Conservation (phyloP, 1,140 invertebrate genomes). For the Drosophila mojavensis region DNA sequence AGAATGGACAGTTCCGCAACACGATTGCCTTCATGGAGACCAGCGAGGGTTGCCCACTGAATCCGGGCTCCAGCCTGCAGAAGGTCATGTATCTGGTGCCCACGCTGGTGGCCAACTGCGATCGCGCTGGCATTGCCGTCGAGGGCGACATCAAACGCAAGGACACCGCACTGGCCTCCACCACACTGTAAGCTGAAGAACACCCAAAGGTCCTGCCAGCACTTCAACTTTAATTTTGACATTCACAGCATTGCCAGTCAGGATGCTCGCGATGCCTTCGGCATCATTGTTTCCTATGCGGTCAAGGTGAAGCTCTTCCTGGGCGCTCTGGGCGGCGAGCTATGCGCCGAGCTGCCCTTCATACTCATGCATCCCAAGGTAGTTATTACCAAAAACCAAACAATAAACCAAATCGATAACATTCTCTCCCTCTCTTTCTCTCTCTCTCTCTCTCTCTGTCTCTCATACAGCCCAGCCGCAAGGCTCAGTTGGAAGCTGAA, state of each 20-base stretch:
- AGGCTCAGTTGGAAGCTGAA: conserved; percentile 70
- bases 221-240: conserved; percentile 31
- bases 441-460: background rate
- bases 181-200: conserved; percentile 92
- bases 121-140: conserved; percentile 96
- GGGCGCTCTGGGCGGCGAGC: conserved; percentile 96
- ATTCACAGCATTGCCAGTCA: conserved; percentile 89
- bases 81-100: conserved; percentile 96
- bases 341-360: conserved; percentile 97
- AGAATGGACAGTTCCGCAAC: conserved; percentile 98
- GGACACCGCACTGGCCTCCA: conserved; percentile 97
- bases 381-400: too few relatives aligned
- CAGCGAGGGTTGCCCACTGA: conserved; percentile 95
- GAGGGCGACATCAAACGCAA: conserved; percentile 95
- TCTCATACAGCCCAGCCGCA: conserved; percentile 69
- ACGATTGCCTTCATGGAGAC: conserved; percentile 96
- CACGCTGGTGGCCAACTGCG: conserved; percentile 91
- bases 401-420: background rate
- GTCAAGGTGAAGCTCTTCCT: conserved; percentile 98
- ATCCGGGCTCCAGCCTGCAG: conserved; percentile 95
- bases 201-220: background rate
- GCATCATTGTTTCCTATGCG: conserved; percentile 95
- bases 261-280: conserved; percentile 93
- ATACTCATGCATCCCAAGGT: conserved; percentile 98
- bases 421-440: background rate